phyloP scores from a whole-genome alignment of 2,113 vertebrate species.

The Aspiorhynchus laticeps region DNA sequence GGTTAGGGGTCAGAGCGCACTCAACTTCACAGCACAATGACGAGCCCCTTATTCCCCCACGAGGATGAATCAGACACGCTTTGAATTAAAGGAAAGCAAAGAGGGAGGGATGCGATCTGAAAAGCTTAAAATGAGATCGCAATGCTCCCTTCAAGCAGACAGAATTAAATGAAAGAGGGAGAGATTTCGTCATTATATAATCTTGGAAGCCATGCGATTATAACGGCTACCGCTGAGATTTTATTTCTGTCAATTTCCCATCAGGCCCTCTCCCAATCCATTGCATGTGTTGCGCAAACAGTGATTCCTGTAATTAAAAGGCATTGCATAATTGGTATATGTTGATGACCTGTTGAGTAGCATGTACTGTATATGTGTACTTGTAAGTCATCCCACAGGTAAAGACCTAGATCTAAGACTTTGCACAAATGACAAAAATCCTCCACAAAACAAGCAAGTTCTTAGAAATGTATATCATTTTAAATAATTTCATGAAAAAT shows the following conservation, averaged over 20 bases:
- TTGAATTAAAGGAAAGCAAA: slow-evolving; percentile 16
- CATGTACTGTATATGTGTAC: neutral
- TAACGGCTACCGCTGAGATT: neutral
- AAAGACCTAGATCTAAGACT: neutral
- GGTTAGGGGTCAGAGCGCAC: slow-evolving; percentile 6
- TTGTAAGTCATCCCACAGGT: neutral
- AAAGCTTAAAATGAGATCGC: slow-evolving; percentile 35
- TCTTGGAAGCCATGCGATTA: slow-evolving; percentile 23
- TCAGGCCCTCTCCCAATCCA: neutral
- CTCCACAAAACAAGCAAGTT: neutral
- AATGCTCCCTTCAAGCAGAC: slow-evolving; percentile 32
- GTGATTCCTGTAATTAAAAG: slow-evolving; percentile 25
- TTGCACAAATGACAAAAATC: neutral
- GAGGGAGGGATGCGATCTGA: slow-evolving; percentile 3
- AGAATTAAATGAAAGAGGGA: slow-evolving; percentile 32
- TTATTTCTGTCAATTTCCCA: slow-evolving; percentile 19
- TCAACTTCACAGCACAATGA: neutral
- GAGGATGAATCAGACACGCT: slow-evolving; percentile 8
- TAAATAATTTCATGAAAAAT: neutral
- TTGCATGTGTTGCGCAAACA: neutral
- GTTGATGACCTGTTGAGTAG: neutral
- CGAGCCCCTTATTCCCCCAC: neutral
- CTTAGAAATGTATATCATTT: neutral
- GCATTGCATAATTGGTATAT: neutral
- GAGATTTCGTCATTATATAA: slow-evolving; percentile 2